These are phyloP conservation scores for Umimayanthus chanpuru DNA, from an alignment of 92 coral and sea anemone genomes.

Conservation along the genomic window DNA sequence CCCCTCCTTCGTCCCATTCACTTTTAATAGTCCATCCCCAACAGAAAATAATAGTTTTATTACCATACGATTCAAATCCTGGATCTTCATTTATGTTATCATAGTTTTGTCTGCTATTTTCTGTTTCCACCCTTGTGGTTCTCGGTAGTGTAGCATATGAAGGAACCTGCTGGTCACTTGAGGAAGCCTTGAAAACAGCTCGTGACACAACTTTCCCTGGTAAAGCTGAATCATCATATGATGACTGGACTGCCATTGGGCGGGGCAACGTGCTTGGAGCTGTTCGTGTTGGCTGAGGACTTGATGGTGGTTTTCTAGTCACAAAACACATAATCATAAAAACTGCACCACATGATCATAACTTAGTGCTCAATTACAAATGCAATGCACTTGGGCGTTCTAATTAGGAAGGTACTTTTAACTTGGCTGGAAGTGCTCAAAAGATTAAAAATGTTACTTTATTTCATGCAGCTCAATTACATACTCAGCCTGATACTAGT, in stretches of 20 bases:
- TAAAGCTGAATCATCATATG: constrained; percentile 53
- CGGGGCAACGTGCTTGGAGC: constrained; percentile 23
- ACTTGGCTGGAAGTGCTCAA: no score
- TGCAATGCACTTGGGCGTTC: no score
- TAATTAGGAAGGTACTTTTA: no score
- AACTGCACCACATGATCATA: no score
- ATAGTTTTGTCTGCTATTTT: constrained; percentile 51
- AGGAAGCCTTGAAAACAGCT: constrained; percentile 73
- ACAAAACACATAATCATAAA: background rate
- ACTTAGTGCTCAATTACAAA: no score
- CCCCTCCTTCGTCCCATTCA: no score
- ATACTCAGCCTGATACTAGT: no score
- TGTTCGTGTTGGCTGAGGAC: constrained; percentile 26
- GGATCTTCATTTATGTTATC: constrained; percentile 47
- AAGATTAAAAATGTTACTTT: no score
- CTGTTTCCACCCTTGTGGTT: constrained; percentile 37
- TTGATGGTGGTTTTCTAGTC: constrained; percentile 34
- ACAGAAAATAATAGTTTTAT: no score
- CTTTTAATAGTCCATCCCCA: no score
- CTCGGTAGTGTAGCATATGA: constrained; percentile 93
- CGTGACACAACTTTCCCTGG: constrained; percentile 76
- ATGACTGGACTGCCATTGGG: background rate
- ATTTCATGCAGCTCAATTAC: no score
- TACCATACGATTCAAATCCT: constrained; percentile 34
- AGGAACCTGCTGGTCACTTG: constrained; percentile 53